These are phyloP conservation scores for Nasonovia ribisnigri DNA, from an alignment of 2,888 invertebrate genomes.

Conservation along the genomic window DNA sequence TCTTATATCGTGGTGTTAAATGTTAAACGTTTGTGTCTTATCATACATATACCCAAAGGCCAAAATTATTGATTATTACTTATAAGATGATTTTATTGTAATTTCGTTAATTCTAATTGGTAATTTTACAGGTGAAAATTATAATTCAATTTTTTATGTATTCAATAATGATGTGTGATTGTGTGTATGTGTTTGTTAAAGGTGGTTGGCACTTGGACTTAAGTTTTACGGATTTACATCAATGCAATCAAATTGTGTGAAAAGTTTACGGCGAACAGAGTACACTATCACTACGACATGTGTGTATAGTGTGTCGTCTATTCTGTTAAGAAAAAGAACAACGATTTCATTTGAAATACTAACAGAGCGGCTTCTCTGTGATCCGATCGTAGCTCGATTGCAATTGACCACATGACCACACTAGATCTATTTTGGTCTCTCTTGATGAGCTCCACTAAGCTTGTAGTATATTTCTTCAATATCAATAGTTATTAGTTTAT, in stretches of 20 bases:
- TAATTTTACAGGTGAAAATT: neutral
- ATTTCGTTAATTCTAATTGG: neutral
- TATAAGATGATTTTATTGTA: neutral
- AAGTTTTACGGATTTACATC: neutral
- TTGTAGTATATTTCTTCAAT: conserved; percentile 84
- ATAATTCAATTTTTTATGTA: neutral
- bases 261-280: neutral
- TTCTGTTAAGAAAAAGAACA: neutral
- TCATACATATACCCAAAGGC: too few relatives aligned
- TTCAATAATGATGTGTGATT: neutral
- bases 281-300: neutral
- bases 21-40: too few relatives aligned
- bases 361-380: conserved; percentile 76
- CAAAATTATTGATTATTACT: too few relatives aligned
- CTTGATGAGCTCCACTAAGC: conserved; percentile 86
- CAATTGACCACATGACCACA: conserved; percentile 94
- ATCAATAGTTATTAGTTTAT: conserved; percentile 72
- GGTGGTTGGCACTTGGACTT: neutral
- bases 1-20: too few relatives aligned
- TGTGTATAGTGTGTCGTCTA: conserved; percentile 42
- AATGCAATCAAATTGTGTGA: neutral
- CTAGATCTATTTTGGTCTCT: conserved; percentile 96
- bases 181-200: neutral
- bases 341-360: conserved; percentile 75
- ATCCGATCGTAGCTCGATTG: conserved; percentile 90